A percentile compares a stretch with the other conserved stretches of the same genome.
These are phyloP conservation scores for Drosophila takahashii DNA, from an alignment of 1,140 invertebrate genomes.

Conservation along the genomic window DNA sequence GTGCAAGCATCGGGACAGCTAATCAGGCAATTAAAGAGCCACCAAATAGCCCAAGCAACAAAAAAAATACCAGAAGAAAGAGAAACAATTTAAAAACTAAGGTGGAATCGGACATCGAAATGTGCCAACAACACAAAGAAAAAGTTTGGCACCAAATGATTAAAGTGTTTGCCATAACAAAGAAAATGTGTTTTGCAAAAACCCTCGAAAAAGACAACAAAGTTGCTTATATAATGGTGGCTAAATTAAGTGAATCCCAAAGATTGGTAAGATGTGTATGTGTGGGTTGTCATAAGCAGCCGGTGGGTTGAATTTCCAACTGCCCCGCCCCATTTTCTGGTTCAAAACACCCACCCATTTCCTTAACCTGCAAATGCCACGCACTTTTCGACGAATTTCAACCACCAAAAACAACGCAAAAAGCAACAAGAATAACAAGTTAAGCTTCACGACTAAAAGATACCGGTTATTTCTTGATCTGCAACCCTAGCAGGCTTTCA, in stretches of 20 bases:
- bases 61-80: slow-evolving; percentile 26
- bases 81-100: slow-evolving; percentile 16
- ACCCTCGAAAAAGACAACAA: not conserved
- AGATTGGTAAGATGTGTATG: not conserved
- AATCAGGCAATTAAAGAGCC: slow-evolving; percentile 55
- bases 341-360: slow-evolving; percentile 2
- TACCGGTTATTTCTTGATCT: not conserved
- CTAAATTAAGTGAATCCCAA: slow-evolving; percentile 5
- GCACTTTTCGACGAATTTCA: slow-evolving; percentile 32
- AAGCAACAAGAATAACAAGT: slow-evolving; percentile 16
- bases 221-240: slow-evolving; percentile 12
- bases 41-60: slow-evolving; percentile 34
- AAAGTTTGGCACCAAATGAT: slow-evolving; percentile 15
- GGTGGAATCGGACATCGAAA: not conserved
- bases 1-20: slow-evolving; percentile 35
- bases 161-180: slow-evolving; percentile 6
- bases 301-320: slow-evolving; percentile 10
- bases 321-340: slow-evolving; percentile 17
- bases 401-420: slow-evolving; percentile 40
- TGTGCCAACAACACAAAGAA: slow-evolving; percentile 1
- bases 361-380: slow-evolving; percentile 19
- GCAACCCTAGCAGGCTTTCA: not conserved
- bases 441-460: slow-evolving; percentile 5
- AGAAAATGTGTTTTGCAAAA: slow-evolving; percentile 3
- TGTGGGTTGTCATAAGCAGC: slow-evolving; percentile 32